A percentile compares a stretch with the other conserved stretches of the same genome.
Evolutionary conservation across 1,140 invertebrate species (phyloP).

Genomic region (Hesperophylax magnus): DNA sequence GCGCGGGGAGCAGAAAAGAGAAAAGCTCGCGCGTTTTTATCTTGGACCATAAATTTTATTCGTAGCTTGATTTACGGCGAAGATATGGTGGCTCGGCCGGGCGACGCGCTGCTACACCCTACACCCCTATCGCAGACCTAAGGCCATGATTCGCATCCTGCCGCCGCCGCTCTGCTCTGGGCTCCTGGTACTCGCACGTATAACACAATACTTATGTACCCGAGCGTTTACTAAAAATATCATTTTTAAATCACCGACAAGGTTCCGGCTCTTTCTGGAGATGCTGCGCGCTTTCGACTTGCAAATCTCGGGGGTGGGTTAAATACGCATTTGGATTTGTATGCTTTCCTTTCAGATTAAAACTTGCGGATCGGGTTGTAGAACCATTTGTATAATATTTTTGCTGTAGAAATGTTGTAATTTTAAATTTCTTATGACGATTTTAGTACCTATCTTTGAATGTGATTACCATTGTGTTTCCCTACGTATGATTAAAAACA

Average conservation of each 20-base stretch:
- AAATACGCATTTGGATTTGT: no score
- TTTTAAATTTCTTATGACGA: no score
- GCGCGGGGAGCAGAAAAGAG: constrained; percentile 65
- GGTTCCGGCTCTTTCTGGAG: constrained; percentile 5
- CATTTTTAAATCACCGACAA: constrained; percentile 34
- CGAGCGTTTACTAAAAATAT: constrained; percentile 35
- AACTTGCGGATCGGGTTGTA: no score
- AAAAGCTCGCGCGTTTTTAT: constrained; percentile 74
- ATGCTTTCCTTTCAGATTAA: no score
- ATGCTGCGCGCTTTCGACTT: not conserved
- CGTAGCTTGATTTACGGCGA: constrained; percentile 73
- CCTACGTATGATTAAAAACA: no score
- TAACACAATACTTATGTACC: constrained; percentile 38
- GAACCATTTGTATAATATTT: no score
- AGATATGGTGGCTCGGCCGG: constrained; percentile 64
- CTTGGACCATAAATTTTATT: constrained; percentile 74
- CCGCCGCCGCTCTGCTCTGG: not conserved
- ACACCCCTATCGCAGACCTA: constrained; percentile 33
- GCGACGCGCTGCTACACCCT: constrained; percentile 25
- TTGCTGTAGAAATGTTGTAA: no score
- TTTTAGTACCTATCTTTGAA: no score
- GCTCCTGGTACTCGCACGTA: not conserved
- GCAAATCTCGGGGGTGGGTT: not conserved
- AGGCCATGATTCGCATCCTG: constrained; percentile 40
- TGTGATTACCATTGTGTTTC: no score